Evolutionary conservation across 2,888 invertebrate species (phyloP), one percentile per base, ranked within the genome.

Genomic region (Tiphia femorata): DNA sequence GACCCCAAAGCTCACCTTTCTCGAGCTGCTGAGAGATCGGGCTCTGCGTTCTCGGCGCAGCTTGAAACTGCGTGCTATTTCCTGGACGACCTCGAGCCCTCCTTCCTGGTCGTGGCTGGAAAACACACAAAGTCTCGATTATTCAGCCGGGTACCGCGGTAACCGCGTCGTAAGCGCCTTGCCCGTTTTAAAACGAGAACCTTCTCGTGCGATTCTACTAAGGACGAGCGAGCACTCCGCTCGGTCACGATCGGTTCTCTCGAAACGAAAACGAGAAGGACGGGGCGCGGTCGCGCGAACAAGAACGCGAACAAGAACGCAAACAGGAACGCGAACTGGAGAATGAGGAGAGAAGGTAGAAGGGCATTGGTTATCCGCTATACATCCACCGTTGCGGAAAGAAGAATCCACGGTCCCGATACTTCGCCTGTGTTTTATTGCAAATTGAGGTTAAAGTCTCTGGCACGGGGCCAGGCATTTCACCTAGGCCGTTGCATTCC

Each of bases 11-110:
- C n/a, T n/a, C 58, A 81, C 82, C 82, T 81, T 81, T 82, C 57
- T 80, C 82, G 33, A 79, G 73, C 55, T 81, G 81, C 63, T 79
- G 82, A 3, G 80, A 71, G 42, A 79, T 73, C 29, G 81, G 78
- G 46, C 77, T 80, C 61, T 78, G 81, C 29, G 77, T 73, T 61
- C 76, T 75, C 51, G 79, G 65, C 27, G 81, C 70, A 43, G 79
- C 63, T 57, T 78, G 80, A 16, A 78, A 62, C 44, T 80, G 80
- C 12, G 79, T 58, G 37, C 75, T 73, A 64, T 77, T 79, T 56
- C 76, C 80, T 29, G 81, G 81, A 50, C 81, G 81, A 67, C 80
- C 80, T 59, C 82, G 77, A 25, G 82, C 79, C 70, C 81, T 79
- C 37, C 81, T 77, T 58, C 81, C 82, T 25, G 74, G 72, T 65